Evolutionary conservation across 2,888 invertebrate species (phyloP).

Genomic region (Conus canariensis): DNA sequence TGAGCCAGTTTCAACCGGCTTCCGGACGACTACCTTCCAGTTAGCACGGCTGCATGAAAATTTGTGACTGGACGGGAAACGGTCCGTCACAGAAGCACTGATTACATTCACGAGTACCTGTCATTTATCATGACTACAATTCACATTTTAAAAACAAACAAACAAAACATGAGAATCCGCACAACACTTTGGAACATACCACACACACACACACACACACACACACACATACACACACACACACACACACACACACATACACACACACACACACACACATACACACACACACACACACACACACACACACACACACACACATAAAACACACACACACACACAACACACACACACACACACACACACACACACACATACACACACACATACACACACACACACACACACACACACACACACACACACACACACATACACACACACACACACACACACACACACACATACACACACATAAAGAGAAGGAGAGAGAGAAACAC

Average conservation of each 20-base stretch:
- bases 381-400: background rate
- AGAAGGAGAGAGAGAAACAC: background rate
- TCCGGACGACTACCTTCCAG: too few species aligned
- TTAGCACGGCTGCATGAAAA: too few species aligned
- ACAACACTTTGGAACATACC: too few species aligned
- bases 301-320: slow-evolving; percentile 4
- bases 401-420: slow-evolving; percentile 5
- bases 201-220: too few species aligned
- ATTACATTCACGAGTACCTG: too few species aligned
- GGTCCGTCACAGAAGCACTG: too few species aligned
- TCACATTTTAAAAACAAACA: too few species aligned
- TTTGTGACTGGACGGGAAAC: too few species aligned
- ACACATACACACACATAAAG: background rate
- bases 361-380: background rate
- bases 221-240: too few species aligned
- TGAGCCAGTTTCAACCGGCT: too few species aligned
- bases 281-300: slow-evolving; percentile 5
- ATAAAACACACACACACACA: background rate
- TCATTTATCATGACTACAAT: too few species aligned
- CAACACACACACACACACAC: slow-evolving; percentile 3
- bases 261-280: slow-evolving; percentile 1
- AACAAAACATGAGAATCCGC: too few species aligned
- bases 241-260: background rate
- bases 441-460: slow-evolving; percentile 4
- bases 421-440: slow-evolving; percentile 4